Conservation (phyloP, 2,888 invertebrate genomes). For the Meganola albula region DNA sequence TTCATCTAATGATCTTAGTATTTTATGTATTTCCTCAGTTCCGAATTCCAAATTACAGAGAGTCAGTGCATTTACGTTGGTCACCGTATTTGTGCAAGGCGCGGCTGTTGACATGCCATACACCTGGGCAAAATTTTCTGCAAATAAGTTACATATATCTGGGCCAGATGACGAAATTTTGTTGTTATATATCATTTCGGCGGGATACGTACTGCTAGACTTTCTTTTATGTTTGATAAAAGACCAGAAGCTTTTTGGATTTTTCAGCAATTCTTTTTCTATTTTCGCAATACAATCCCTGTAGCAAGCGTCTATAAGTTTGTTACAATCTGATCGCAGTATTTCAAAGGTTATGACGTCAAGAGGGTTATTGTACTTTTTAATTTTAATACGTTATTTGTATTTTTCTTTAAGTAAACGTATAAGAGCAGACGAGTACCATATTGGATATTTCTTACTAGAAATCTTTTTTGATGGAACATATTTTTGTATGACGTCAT, state of each 20-base stretch:
- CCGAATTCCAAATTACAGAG: not conserved
- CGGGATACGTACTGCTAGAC: constrained; percentile 9
- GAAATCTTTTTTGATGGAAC: constrained; percentile 4
- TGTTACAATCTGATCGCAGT: constrained; percentile 4
- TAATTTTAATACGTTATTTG: constrained; percentile 9
- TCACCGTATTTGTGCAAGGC: not conserved
- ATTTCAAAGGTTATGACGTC: constrained; percentile 8
- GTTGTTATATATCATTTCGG: constrained; percentile 4
- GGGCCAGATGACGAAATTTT: constrained; percentile 2
- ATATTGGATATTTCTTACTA: constrained; percentile 12
- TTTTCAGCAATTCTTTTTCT: constrained; percentile 7
- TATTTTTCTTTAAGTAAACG: constrained; percentile 8
- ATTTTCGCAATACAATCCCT: constrained; percentile 4
- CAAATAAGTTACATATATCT: constrained; percentile 12
- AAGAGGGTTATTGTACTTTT: constrained; percentile 16
- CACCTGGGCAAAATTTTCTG: constrained; percentile 4
- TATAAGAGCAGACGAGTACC: constrained; percentile 11
- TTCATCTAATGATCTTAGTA: not conserved
- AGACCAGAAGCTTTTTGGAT: constrained; percentile 17
- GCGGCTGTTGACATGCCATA: not conserved
- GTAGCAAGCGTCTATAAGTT: not conserved
- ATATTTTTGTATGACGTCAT: not conserved
- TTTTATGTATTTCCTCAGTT: not conserved
- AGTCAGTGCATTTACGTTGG: not conserved
- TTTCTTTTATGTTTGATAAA: constrained; percentile 12